Conservation (phyloP, 2,888 invertebrate genomes). For the Thyatira batis region DNA sequence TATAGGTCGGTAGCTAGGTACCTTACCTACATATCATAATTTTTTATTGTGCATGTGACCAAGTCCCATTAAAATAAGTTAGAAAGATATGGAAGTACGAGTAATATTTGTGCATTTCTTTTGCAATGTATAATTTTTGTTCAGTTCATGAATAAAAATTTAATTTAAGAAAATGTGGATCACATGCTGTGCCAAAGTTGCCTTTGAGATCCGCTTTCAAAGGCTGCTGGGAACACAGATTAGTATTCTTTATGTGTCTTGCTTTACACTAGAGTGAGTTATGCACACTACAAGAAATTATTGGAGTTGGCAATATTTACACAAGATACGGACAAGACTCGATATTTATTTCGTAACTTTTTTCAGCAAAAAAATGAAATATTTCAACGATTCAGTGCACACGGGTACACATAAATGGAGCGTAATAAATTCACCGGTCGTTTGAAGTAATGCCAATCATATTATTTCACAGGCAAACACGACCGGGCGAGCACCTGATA, state of each 20-base stretch:
- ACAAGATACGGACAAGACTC: neutral
- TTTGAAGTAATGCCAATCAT: slow-evolving; percentile 43
- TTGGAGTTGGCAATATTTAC: neutral
- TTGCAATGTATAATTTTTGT: neutral
- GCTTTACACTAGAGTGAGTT: neutral
- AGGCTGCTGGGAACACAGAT: neutral
- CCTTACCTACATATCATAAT: too few species aligned
- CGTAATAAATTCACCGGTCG: slow-evolving; percentile 58
- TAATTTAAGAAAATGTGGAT: neutral
- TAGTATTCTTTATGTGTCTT: neutral
- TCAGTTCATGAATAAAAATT: neutral
- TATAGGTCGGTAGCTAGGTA: too few species aligned
- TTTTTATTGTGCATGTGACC: neutral
- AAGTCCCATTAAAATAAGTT: too few species aligned
- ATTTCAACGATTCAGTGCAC: slow-evolving; percentile 57
- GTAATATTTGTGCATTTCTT: neutral
- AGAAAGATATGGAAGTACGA: neutral
- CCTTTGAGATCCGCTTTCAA: neutral
- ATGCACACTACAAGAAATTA: neutral
- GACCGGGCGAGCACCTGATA: slow-evolving; percentile 30
- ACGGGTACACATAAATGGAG: slow-evolving; percentile 58
- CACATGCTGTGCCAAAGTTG: neutral
- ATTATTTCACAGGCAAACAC: slow-evolving; percentile 38
- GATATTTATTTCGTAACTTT: neutral
- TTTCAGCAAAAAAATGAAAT: slow-evolving; percentile 32